Conservation (phyloP, 2,888 invertebrate species). For the Sinhomidia bicolor region DNA sequence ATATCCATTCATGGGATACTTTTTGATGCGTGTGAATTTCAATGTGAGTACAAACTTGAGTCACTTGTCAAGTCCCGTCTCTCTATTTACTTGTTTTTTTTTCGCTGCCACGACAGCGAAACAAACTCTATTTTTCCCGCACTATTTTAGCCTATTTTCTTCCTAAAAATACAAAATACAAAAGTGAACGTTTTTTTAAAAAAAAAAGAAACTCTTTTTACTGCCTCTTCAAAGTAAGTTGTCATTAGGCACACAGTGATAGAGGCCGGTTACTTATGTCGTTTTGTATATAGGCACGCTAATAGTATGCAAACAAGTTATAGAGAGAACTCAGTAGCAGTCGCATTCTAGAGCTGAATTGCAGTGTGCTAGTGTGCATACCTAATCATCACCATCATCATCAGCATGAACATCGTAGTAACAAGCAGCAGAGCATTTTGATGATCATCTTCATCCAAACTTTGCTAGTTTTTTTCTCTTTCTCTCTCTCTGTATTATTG, state of each 20-base stretch:
- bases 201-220: no score
- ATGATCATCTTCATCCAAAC: no score
- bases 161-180: background rate
- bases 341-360: no score
- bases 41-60: conserved; percentile 22
- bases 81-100: background rate
- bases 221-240: no score
- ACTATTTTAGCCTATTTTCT: background rate
- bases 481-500: no score
- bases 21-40: conserved; percentile 10
- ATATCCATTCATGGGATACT: background rate
- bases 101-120: background rate
- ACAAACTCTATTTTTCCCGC: background rate
- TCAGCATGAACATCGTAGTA: no score
- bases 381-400: background rate
- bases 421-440: no score
- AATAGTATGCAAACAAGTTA: background rate
- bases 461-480: no score
- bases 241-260: background rate
- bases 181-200: background rate
- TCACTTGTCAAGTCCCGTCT: conserved; percentile 46
- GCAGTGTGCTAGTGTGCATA: no score
- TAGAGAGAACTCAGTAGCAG: background rate
- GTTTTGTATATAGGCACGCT: background rate
- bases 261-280: background rate